A percentile compares a stretch with the other conserved stretches of the same genome.
Evolutionary conservation across 2,888 invertebrate genomes (phyloP).

Genomic region (Epirrhoe alternata): DNA sequence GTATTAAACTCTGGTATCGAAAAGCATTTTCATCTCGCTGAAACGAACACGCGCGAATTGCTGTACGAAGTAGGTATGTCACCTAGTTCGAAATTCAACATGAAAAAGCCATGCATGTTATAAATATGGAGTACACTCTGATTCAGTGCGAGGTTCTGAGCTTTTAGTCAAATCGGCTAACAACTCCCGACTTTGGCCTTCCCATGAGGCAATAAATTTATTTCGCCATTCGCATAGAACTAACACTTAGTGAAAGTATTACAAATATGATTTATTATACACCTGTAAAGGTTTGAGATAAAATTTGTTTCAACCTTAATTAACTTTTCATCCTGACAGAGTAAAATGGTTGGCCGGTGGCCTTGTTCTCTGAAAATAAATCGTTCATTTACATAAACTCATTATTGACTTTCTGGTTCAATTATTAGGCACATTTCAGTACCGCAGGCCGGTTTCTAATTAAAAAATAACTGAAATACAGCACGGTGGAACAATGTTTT

Average conservation of each 20-base stretch:
- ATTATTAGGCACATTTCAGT: conserved; percentile 13
- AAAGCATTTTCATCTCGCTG: conserved; percentile 28
- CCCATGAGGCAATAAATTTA: conserved; percentile 45
- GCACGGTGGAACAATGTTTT: conserved; percentile 12
- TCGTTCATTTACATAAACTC: conserved; percentile 28
- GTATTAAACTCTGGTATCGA: conserved; percentile 11
- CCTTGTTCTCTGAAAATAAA: conserved; percentile 30
- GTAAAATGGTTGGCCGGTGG: conserved; percentile 20
- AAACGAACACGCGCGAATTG: conserved; percentile 12
- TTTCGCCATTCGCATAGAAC: conserved; percentile 25
- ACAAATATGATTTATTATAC: not conserved
- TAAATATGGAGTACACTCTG: conserved; percentile 15
- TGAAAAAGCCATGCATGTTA: conserved; percentile 19
- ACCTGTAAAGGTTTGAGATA: conserved; percentile 20
- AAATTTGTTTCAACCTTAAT: conserved; percentile 27
- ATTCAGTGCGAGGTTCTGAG: conserved; percentile 26
- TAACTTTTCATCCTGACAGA: conserved; percentile 33
- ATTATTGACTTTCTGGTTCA: conserved; percentile 23
- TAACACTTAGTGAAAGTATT: not conserved
- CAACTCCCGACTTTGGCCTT: conserved; percentile 37
- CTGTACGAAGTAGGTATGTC: conserved; percentile 29
- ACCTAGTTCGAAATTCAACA: conserved; percentile 31
- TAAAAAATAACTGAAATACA: conserved; percentile 28
- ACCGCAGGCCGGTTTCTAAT: conserved; percentile 17
- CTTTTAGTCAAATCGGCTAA: conserved; percentile 49